A percentile compares a stretch with the other conserved stretches of the same genome.
Evolutionary conservation across 2,797 vertebrate species (phyloP).

Genomic region (Crenuchus spilurus): DNA sequence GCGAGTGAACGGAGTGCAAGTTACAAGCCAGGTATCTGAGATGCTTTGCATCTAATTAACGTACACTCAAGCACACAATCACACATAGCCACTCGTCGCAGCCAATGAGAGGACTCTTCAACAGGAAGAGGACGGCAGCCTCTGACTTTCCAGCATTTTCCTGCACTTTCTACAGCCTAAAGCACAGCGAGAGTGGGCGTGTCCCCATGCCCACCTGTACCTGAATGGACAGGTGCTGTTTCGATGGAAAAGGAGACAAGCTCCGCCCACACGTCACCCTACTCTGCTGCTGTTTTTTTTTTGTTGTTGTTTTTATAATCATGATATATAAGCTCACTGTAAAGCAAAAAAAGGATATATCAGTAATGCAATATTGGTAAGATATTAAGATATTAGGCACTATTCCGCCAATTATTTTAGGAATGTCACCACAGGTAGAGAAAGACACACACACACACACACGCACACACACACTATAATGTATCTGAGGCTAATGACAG

Average conservation of each 20-base stretch:
- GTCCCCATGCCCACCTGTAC: not conserved
- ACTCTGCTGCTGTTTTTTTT: constrained; percentile 70
- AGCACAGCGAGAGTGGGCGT: not conserved
- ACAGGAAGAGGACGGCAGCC: not conserved
- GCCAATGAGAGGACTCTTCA: not conserved
- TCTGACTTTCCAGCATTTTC: constrained; percentile 14
- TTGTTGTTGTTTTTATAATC: constrained; percentile 54
- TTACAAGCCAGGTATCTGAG: too few relatives aligned
- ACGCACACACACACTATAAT: constrained; percentile 62
- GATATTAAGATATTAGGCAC: constrained; percentile 74
- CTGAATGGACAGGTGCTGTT: not conserved
- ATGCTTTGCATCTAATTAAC: constrained; percentile 46
- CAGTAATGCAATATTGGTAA: constrained; percentile 69
- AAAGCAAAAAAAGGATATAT: constrained; percentile 66
- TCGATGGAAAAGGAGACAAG: not conserved
- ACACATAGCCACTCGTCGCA: constrained; percentile 16
- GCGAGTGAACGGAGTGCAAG: too few relatives aligned
- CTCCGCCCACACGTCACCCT: constrained; percentile 46
- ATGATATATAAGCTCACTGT: constrained; percentile 73
- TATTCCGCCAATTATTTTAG: constrained; percentile 75
- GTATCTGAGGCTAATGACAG: constrained; percentile 62
- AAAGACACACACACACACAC: constrained; percentile 77
- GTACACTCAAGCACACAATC: not conserved
- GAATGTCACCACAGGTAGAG: constrained; percentile 79
- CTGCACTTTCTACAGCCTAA: constrained; percentile 30